Base-by-base conservation (phyloP, 2,113 vertebrate species). In the Chinchilla lanigera region DNA sequence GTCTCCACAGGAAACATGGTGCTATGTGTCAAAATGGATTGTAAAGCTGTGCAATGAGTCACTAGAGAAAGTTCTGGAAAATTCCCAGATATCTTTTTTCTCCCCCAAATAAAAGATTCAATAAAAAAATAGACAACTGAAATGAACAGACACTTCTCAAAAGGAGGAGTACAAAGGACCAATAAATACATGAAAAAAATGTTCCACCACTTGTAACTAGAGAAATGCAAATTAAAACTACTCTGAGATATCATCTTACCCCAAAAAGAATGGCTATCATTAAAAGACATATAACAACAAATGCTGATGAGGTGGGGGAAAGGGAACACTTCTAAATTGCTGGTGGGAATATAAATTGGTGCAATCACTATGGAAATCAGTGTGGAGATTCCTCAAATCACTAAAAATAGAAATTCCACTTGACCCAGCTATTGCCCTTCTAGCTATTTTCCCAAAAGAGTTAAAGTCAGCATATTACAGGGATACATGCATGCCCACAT, bases 11-110 rank as follows among this genome's bases (percentile, higher is more conserved):
- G 22, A 94, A 93, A 92, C 65, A 83, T 7, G 54, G 47, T 58
- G n/a, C 67, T 93, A 89, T 47, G 44, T 81, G 80, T 52, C 89
- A 16, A 83, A 78, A 90, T 90, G n/a, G 52, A 47, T n/a, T 73
- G 4, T 86, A 67, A 93, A 95, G 83, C 13, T 84, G 35, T 69
- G 24, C 22, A 35, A n/a, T 60, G 56, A 69, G 28, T 69, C 93
- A 52, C 44, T 86, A 38, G 44, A 73, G 47, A 93, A 92, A 63
- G 77, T 80, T 75, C 56, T 83, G 50, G 90, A 95, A 86, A 73
- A 33, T 63, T 88, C 75, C 38, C 58, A 65, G 58, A 61, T 94
- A 16, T 24, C 28, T 56, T 78, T 92, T 47, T 78, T 33, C 44
- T 78, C 28, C 44, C 44, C 28, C 28, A 78, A 77, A 77, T 3